Conservation (phyloP, 2,797 vertebrate genomes). For the Chloroceryle amazona region DNA sequence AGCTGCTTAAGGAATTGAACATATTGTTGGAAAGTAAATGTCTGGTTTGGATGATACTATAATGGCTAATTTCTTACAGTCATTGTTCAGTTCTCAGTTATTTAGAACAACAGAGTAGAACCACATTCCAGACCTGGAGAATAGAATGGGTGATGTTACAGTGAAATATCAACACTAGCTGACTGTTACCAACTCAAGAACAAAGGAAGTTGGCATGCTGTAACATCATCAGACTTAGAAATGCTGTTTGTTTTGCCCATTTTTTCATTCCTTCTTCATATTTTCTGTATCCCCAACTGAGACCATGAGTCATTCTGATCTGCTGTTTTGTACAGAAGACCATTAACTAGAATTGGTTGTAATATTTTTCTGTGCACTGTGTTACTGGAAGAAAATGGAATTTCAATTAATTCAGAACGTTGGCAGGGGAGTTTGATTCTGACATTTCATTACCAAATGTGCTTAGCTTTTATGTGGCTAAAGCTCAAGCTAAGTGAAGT, state of each 20-base stretch:
- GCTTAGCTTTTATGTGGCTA: neutral
- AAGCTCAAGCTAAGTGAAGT: neutral
- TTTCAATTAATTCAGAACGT: neutral
- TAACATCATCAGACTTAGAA: neutral
- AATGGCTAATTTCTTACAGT: neutral
- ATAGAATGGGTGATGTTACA: neutral
- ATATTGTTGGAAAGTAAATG: neutral
- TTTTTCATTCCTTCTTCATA: neutral
- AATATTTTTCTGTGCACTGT: slow-evolving; percentile 10
- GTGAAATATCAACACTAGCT: neutral
- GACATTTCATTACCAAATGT: neutral
- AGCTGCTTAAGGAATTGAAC: neutral
- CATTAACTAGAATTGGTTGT: neutral
- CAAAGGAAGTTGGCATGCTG: neutral
- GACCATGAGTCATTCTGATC: neutral
- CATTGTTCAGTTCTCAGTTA: neutral
- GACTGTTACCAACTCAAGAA: neutral
- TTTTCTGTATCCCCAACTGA: neutral
- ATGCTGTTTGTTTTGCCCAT: neutral
- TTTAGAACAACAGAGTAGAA: neutral
- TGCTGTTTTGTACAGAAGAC: neutral
- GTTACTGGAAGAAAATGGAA: neutral
- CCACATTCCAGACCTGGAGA: neutral
- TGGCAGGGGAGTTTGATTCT: neutral
- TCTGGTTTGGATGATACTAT: neutral